Conservation (phyloP, 2,888 invertebrate genomes). For the Oscheius sp. region DNA sequence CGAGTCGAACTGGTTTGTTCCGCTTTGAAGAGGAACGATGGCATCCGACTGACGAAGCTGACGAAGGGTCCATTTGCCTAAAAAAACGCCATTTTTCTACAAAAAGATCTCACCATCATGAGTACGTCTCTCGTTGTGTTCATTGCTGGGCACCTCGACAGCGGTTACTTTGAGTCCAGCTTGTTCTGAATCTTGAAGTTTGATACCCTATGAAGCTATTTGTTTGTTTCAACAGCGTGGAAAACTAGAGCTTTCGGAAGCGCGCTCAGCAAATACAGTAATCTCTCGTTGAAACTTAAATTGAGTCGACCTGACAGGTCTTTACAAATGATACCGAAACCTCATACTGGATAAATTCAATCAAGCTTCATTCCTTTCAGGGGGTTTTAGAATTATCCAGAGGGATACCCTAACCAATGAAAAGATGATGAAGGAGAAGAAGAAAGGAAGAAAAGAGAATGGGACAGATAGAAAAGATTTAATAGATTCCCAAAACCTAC, state of each 20-base stretch:
- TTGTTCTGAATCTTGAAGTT: slow-evolving; percentile 32
- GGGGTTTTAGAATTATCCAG: not conserved
- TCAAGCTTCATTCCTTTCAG: too few relatives aligned
- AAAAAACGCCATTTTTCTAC: not conserved
- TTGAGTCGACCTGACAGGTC: not conserved
- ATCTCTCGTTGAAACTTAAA: slow-evolving; percentile 15
- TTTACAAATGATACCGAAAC: too few relatives aligned
- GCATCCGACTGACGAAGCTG: slow-evolving; percentile 66
- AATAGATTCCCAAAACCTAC: too few relatives aligned
- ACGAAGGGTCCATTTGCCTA: slow-evolving; percentile 55
- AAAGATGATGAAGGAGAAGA: not conserved
- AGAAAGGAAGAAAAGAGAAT: not conserved
- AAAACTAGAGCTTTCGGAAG: slow-evolving; percentile 18
- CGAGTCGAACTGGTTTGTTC: slow-evolving; percentile 68
- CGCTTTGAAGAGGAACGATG: slow-evolving; percentile 66
- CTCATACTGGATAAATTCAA: too few relatives aligned
- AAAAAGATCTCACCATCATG: slow-evolving; percentile 40
- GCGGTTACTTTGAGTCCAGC: slow-evolving; percentile 52
- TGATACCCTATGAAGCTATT: not conserved
- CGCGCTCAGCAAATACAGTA: slow-evolving; percentile 21
- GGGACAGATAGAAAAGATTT: not conserved
- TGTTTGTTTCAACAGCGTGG: slow-evolving; percentile 3
- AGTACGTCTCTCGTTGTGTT: slow-evolving; percentile 47
- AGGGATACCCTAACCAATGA: not conserved
- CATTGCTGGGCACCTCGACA: slow-evolving; percentile 50